Evolutionary conservation across 2,797 vertebrate species (phyloP).

Genomic region (Eidolon dupreanum): DNA sequence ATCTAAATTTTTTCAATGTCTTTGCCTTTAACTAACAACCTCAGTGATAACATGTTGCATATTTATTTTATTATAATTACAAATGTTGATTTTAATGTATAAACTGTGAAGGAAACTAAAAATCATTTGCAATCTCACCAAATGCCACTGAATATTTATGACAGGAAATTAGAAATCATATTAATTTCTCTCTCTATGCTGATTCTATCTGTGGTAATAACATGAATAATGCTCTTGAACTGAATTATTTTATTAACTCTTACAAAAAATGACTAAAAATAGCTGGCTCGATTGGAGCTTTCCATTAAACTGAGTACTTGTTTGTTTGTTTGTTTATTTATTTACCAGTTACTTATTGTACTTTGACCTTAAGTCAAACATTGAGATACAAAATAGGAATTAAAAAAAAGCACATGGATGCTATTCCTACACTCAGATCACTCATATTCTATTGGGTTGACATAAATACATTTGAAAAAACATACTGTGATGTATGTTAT

Average conservation of each 20-base stretch:
- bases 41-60: constrained; percentile 62
- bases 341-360: background rate
- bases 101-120: constrained; percentile 71
- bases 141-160: constrained; percentile 80
- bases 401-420: background rate
- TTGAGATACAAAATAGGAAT: background rate
- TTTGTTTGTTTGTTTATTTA: background rate
- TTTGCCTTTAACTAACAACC: constrained; percentile 52
- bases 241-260: constrained; percentile 67
- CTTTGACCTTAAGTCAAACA: background rate
- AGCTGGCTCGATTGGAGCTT: constrained; percentile 14
- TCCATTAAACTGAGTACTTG: background rate
- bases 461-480: background rate
- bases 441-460: background rate
- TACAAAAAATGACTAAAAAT: constrained; percentile 55
- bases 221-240: constrained; percentile 68
- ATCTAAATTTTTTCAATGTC: constrained; percentile 50
- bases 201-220: constrained; percentile 68
- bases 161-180: constrained; percentile 76
- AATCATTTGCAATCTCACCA: constrained; percentile 71
- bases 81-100: constrained; percentile 72
- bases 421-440: background rate
- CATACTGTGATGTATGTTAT: background rate
- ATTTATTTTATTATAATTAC: constrained; percentile 76
- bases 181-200: constrained; percentile 68